Percentiles rank a stretch among this genome's conserved stretches.
Evolutionary conservation across 1,140 invertebrate genomes (phyloP).

Genomic region (Ruditapes philippinarum): DNA sequence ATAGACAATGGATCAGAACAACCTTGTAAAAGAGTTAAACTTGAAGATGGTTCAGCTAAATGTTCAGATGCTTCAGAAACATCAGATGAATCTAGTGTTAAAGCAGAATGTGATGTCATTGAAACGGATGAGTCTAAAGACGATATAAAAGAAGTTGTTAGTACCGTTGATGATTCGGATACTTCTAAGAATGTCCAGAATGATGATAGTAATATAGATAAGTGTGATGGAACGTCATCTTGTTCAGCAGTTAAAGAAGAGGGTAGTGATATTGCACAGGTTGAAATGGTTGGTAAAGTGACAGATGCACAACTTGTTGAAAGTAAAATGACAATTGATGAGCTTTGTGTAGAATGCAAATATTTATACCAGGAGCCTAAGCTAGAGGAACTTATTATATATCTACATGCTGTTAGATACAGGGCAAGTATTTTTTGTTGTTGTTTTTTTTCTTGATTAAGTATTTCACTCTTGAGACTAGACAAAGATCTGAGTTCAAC

Average conservation of each 20-base stretch:
- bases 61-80: background rate
- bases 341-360: constrained; percentile 42
- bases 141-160: no score
- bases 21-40: background rate
- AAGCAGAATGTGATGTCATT: background rate
- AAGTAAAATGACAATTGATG: constrained; percentile 5
- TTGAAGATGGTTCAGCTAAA: background rate
- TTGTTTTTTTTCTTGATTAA: no score
- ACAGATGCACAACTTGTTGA: background rate
- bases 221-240: no score
- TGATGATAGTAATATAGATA: no score
- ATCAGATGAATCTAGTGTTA: background rate
- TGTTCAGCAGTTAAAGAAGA: no score
- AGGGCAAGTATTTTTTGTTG: background rate
- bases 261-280: no score
- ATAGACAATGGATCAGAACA: background rate
- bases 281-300: background rate
- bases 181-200: no score
- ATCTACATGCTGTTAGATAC: constrained; percentile 60
- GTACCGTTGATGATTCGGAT: no score
- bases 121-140: background rate
- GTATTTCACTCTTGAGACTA: no score
- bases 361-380: constrained; percentile 21
- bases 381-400: constrained; percentile 43
- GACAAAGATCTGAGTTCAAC: no score